These are phyloP conservation scores for Tiliqua scincoides DNA, from an alignment of 2,113 vertebrate genomes.

Conservation along the genomic window DNA sequence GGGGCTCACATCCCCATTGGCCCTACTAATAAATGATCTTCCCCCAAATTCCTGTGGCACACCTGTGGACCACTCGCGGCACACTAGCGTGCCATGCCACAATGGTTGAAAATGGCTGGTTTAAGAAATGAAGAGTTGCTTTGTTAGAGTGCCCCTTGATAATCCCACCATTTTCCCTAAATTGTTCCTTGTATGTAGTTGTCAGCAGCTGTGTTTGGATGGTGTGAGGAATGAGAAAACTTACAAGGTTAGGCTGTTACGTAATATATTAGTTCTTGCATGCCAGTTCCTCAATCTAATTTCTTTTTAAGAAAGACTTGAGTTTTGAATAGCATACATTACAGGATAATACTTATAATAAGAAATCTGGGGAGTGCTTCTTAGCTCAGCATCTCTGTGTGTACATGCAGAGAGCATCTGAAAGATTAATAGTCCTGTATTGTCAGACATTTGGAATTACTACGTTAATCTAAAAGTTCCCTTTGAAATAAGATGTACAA, in stretches of 20 bases:
- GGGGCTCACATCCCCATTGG: too few species aligned
- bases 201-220: slow-evolving; percentile 18
- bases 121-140: slow-evolving; percentile 24
- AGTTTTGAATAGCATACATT: not conserved
- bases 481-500: not conserved
- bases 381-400: not conserved
- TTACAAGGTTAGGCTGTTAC: not conserved
- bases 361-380: not conserved
- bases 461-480: not conserved
- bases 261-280: not conserved
- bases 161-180: slow-evolving; percentile 42
- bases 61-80: too few species aligned
- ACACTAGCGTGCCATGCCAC: too few species aligned
- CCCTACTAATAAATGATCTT: too few species aligned
- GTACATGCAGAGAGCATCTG: not conserved
- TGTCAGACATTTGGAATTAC: not conserved
- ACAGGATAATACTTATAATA: not conserved
- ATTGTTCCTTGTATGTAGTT: slow-evolving; percentile 34
- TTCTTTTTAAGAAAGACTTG: slow-evolving; percentile 16
- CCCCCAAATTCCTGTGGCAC: too few species aligned
- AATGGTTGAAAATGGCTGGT: too few species aligned
- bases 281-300: not conserved
- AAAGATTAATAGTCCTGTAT: not conserved
- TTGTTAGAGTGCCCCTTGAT: slow-evolving; percentile 34
- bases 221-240: not conserved